Percentiles rank a stretch among this genome's conserved stretches.
Conservation (phyloP, 1,140 invertebrate species). For the Procambarus virginalis region DNA sequence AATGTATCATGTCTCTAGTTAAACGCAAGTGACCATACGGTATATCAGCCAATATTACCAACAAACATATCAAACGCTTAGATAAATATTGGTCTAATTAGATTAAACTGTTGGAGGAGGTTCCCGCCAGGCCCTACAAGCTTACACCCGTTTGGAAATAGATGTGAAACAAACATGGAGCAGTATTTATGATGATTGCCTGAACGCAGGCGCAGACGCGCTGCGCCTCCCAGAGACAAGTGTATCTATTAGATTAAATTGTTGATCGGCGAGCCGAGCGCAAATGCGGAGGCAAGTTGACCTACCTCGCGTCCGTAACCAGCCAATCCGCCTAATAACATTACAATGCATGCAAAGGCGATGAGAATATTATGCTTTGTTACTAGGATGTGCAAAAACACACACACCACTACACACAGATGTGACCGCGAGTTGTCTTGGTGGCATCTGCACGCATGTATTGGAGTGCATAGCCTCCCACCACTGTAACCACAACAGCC, state of each 20-base stretch:
- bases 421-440: no score
- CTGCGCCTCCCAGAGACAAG: neutral
- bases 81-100: neutral
- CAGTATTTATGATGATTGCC: slow-evolving; percentile 9
- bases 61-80: neutral
- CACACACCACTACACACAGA: no score
- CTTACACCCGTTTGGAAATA: neutral
- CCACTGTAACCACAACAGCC: no score
- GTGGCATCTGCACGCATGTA: no score
- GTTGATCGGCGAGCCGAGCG: no score
- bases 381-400: no score
- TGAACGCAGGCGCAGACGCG: neutral
- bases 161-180: neutral
- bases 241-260: slow-evolving; percentile 4
- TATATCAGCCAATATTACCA: neutral
- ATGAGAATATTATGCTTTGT: no score
- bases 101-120: neutral
- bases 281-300: no score
- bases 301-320: no score
- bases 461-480: no score
- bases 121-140: neutral
- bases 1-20: neutral
- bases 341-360: no score
- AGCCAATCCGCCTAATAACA: no score
- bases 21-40: neutral